These are phyloP conservation scores for Cheirogaleus medius DNA, from an alignment of 2,113 vertebrate genomes.

Conservation along the genomic window DNA sequence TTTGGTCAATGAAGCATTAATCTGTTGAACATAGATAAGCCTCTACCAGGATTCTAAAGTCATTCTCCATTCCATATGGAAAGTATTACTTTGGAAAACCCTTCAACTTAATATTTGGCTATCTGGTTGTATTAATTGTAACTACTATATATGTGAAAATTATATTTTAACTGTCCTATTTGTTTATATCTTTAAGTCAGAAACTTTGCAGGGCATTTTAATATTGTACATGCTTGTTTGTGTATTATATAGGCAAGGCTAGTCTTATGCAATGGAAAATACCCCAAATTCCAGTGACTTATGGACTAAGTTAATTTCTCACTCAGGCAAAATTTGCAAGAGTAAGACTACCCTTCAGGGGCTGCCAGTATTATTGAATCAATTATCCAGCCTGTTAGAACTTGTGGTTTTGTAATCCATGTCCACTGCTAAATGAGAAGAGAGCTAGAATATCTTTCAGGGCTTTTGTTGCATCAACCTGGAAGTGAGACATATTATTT, in stretches of 20 bases:
- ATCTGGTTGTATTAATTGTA: background rate
- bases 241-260: background rate
- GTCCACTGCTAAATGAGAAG: background rate
- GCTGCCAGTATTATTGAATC: background rate
- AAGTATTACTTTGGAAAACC: background rate
- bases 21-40: background rate
- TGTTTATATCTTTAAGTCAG: background rate
- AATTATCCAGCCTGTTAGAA: background rate
- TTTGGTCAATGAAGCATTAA: background rate
- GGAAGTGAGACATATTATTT: background rate
- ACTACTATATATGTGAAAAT: background rate
- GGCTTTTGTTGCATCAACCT: background rate
- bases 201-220: background rate
- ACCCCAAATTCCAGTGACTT: background rate
- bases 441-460: background rate
- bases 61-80: background rate
- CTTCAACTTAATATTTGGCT: background rate
- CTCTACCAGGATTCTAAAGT: background rate
- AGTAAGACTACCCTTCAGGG: background rate
- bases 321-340: background rate
- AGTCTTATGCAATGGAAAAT: background rate
- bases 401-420: background rate
- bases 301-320: background rate
- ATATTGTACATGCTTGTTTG: background rate
- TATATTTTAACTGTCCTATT: background rate